Evolutionary conservation across 2,888 invertebrate genomes (phyloP), one percentile per base, ranked within the genome.

Genomic region (Prosopocoilus inquinatus): DNA sequence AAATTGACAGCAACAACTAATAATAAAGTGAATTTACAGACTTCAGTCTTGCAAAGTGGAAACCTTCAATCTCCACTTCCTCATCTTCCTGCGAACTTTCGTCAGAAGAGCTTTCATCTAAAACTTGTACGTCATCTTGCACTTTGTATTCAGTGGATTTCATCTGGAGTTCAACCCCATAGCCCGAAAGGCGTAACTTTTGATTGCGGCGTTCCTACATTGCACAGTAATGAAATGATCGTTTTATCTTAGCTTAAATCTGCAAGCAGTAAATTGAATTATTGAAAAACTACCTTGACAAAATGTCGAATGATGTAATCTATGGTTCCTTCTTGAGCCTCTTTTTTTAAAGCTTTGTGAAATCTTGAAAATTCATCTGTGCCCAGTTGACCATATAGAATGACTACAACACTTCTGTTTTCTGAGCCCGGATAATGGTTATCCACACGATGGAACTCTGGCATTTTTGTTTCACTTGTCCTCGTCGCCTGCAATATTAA

Each of bases 91-190:
- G 66, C 32, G 70, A 69, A 3, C 68, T 64, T 9, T 73, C 66
- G 51, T 76, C 76, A 8, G 73, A 67, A 33, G 57, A 62, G 36
- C 68, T 61, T 45, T 73, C 71, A 45, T 73, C 73, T 44, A 74
- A 73, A 38, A 78, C 67, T 67, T 77, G 83, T 0, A 88, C 83
- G 79, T 98, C 98, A 80, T 99, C 98, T 70, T 97, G 96, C 53
- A 96, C 97, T 80, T 98, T 99, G 73, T 99, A 99, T 76, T 99
- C 99, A 0, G 98, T 99, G 56, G 96, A 97, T 79, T 99, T 99
- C 71, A 99, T 89, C 76, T 98, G 96, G 48, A 99, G 79, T 76
- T 99, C 99, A 0, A 99, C 96, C 12, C 98, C 99, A 79, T 98
- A 99, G 0, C 99, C 98, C 3, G 96, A 95, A 13, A 99, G 80